Conservation (phyloP, 2,797 vertebrate species). For the Argentina silus region DNA sequence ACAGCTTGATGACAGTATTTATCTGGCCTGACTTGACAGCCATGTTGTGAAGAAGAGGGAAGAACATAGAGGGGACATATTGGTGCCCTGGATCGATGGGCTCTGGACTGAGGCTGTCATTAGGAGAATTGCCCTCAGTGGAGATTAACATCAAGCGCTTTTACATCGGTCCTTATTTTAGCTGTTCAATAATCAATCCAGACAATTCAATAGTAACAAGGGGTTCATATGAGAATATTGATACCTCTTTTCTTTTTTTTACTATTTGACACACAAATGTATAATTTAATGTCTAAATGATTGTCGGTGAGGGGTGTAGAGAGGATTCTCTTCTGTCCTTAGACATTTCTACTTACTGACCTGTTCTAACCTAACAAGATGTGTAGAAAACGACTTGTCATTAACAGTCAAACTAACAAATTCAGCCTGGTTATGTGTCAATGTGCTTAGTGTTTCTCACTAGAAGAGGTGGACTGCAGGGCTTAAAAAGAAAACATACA, state of each 20-base stretch:
- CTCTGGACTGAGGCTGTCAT: neutral
- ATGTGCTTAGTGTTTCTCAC: neutral
- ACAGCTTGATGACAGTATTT: neutral
- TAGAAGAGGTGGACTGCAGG: neutral
- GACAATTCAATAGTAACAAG: neutral
- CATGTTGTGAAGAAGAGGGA: neutral
- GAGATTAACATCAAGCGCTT: neutral
- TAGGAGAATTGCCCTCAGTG: neutral
- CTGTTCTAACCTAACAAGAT: neutral
- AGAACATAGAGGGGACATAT: neutral
- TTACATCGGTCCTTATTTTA: neutral
- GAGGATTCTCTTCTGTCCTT: neutral
- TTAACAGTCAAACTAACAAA: conserved; percentile 2
- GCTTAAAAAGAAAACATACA: too few species aligned
- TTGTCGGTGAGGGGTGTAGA: neutral
- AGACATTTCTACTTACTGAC: neutral
- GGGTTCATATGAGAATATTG: neutral
- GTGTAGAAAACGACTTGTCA: neutral
- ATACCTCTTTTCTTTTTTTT: neutral
- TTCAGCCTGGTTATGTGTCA: neutral
- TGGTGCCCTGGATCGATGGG: neutral
- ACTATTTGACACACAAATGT: neutral
- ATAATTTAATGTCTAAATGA: neutral
- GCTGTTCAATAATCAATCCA: neutral
- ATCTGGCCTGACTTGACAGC: neutral